phyloP scores from a whole-genome alignment of 2,888 invertebrate species.

The Macaria liturata region DNA sequence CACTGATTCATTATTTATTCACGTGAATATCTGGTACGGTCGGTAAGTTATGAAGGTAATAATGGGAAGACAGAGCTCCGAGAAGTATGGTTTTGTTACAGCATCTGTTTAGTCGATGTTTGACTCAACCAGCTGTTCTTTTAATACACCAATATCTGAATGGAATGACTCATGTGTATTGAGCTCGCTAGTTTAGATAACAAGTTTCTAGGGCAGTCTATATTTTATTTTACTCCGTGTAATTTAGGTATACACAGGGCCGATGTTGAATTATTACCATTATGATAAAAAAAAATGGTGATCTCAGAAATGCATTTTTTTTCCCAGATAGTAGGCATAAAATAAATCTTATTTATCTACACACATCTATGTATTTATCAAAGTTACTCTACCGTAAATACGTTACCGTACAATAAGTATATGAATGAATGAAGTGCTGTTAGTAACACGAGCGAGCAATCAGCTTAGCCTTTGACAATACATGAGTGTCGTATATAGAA shows the following conservation, averaged over 20 bases:
- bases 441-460: constrained; percentile 1
- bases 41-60: constrained; percentile 13
- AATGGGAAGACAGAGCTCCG: constrained; percentile 14
- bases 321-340: no score
- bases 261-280: not conserved
- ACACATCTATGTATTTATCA: no score
- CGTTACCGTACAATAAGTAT: no score
- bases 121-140: constrained; percentile 22
- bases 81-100: constrained; percentile 15
- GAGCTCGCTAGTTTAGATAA: constrained; percentile 10
- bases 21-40: constrained; percentile 15
- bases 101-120: constrained; percentile 23
- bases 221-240: not conserved
- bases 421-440: no score
- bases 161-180: constrained; percentile 19
- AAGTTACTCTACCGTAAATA: no score
- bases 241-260: not conserved
- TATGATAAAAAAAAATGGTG: no score
- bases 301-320: no score
- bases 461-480: not conserved
- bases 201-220: constrained; percentile 13
- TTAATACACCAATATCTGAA: constrained; percentile 20
- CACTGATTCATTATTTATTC: constrained; percentile 19
- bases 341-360: no score
- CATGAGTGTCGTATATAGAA: not conserved